Conservation (phyloP, 1,140 invertebrate genomes). For the Platyscapa corneri region DNA sequence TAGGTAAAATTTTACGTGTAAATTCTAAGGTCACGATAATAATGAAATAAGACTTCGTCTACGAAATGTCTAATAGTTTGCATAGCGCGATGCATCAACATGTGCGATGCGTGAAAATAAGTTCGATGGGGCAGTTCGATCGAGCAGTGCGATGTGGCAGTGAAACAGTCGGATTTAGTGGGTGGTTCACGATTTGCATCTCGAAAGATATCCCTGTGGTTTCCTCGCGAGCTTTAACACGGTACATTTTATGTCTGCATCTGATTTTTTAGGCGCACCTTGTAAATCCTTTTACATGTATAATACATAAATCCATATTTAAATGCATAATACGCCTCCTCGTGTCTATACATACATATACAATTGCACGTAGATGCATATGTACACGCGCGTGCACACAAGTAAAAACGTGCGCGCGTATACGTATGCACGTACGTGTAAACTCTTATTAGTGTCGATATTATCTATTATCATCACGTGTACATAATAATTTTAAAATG, state of each 20-base stretch:
- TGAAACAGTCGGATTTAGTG: conserved; percentile 50
- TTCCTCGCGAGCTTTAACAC: conserved; percentile 38
- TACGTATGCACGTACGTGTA: no score
- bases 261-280: conserved; percentile 48
- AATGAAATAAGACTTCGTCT: not conserved
- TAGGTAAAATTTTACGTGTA: not conserved
- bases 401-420: not conserved
- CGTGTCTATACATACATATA: conserved; percentile 52
- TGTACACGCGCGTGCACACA: conserved; percentile 29
- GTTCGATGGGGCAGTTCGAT: not conserved
- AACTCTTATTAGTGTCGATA: conserved; percentile 43
- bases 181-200: conserved; percentile 44
- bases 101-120: not conserved
- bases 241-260: conserved; percentile 41
- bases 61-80: not conserved
- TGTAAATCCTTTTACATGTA: conserved; percentile 49
- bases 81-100: not conserved
- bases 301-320: conserved; percentile 61
- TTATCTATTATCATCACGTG: conserved; percentile 48
- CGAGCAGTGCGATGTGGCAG: conserved; percentile 25
- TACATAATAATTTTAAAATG: conserved; percentile 43
- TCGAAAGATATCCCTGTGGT: conserved; percentile 50
- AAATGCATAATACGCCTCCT: no score
- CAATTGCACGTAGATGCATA: conserved; percentile 38
- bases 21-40: conserved; percentile 2